Percentiles rank a stretch among this genome's conserved stretches.
These are phyloP conservation scores for Hirudinaria manillensis DNA, from an alignment of 2,888 invertebrate species.

Conservation along the genomic window DNA sequence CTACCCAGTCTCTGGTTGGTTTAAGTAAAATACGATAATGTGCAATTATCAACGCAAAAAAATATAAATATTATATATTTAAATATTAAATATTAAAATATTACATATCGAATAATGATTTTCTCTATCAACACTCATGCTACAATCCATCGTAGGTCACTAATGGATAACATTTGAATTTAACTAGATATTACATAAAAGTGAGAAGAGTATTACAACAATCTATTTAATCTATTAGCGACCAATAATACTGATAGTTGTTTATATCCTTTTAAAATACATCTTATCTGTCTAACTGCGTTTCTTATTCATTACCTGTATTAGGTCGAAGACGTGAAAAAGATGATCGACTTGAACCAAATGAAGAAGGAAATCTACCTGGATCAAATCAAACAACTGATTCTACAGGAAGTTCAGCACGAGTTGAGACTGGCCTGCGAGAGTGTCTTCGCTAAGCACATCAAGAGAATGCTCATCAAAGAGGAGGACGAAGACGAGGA, in stretches of 20 bases:
- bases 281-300: not conserved
- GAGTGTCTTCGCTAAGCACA: constrained; percentile 21
- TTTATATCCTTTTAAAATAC: not conserved
- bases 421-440: constrained; percentile 26
- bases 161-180: not conserved
- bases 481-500: not conserved
- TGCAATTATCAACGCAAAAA: not conserved
- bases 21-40: not conserved
- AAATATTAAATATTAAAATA: not conserved
- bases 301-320: not conserved
- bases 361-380: constrained; percentile 25
- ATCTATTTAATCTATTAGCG: not conserved
- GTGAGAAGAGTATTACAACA: not conserved
- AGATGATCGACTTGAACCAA: constrained; percentile 20
- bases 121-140: not conserved
- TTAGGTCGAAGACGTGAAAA: constrained; percentile 26
- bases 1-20: constrained; percentile 21
- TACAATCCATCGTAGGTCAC: not conserved
- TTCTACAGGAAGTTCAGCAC: constrained; percentile 23
- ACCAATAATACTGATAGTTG: not conserved
- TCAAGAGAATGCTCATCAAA: constrained; percentile 1
- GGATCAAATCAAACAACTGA: constrained; percentile 26
- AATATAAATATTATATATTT: not conserved
- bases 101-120: not conserved
- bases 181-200: too few species aligned